A percentile compares a stretch with the other conserved stretches of the same genome.
Conservation (phyloP, 2,797 vertebrate species). For the Acridotheres tristis region DNA sequence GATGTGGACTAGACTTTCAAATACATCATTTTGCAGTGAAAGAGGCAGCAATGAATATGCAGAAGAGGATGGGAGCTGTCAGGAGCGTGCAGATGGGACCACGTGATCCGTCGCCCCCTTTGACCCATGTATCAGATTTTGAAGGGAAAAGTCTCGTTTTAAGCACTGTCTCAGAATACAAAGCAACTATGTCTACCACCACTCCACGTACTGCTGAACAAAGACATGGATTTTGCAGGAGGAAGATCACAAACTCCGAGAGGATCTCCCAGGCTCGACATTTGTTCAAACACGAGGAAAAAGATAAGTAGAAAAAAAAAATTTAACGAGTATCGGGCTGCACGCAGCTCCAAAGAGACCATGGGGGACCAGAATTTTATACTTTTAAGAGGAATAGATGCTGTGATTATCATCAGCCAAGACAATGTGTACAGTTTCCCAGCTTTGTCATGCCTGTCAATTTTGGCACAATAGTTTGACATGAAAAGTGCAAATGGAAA, state of each 20-base stretch:
- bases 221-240: constrained; percentile 27
- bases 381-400: background rate
- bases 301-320: background rate
- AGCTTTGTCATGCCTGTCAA: constrained; percentile 11
- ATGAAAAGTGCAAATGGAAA: background rate
- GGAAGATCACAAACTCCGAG: constrained; percentile 50
- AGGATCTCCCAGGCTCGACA: constrained; percentile 30
- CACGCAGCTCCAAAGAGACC: background rate
- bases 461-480: constrained; percentile 16
- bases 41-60: constrained; percentile 40
- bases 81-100: background rate
- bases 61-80: constrained; percentile 52
- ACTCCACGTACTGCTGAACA: constrained; percentile 28
- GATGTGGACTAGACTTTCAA: constrained; percentile 51
- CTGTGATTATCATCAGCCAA: constrained; percentile 1
- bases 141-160: constrained; percentile 41
- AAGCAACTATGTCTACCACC: constrained; percentile 24
- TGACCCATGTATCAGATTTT: constrained; percentile 48
- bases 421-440: background rate
- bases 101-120: background rate
- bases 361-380: background rate
- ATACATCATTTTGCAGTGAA: constrained; percentile 43
- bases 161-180: constrained; percentile 48
- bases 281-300: background rate
- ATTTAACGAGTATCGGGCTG: constrained; percentile 2